phyloP scores from a whole-genome alignment of 2,797 vertebrate species.

The Thunnus albacares region DNA sequence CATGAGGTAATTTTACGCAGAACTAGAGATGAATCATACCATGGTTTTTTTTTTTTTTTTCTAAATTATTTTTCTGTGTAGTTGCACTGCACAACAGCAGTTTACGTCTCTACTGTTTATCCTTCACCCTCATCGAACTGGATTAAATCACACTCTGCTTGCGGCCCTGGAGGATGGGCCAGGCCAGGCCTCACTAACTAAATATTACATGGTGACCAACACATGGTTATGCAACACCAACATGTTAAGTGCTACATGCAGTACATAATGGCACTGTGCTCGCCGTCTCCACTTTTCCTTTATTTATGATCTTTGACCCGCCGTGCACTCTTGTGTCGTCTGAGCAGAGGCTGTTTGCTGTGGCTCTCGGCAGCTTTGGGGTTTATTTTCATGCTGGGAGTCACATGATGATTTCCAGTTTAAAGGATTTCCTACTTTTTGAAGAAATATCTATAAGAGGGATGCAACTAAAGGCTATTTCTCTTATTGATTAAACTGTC shows the following conservation, averaged over 20 bases:
- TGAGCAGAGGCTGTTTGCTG: neutral
- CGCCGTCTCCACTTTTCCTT: neutral
- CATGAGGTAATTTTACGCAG: neutral
- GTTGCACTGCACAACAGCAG: neutral
- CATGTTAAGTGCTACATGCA: conserved; percentile 52
- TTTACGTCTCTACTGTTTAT: conserved; percentile 13
- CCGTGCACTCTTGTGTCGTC: neutral
- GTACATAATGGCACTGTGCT: conserved; percentile 26
- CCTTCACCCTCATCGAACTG: conserved; percentile 1
- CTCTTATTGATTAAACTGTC: neutral
- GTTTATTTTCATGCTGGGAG: neutral
- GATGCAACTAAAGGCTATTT: neutral
- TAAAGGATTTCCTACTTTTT: neutral
- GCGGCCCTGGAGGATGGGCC: neutral
- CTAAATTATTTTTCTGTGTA: neutral
- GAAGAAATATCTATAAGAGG: neutral
- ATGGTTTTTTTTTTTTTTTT: neutral
- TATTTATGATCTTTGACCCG: neutral
- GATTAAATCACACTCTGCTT: conserved; percentile 1
- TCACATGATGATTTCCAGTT: neutral
- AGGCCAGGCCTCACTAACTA: conserved; percentile 25
- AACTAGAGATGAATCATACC: neutral
- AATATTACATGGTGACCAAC: conserved; percentile 65
- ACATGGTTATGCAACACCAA: conserved; percentile 60
- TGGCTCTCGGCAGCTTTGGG: conserved; percentile 1